These are phyloP conservation scores for Megalurothrips usitatus DNA, from an alignment of 2,888 invertebrate species.

Conservation along the genomic window DNA sequence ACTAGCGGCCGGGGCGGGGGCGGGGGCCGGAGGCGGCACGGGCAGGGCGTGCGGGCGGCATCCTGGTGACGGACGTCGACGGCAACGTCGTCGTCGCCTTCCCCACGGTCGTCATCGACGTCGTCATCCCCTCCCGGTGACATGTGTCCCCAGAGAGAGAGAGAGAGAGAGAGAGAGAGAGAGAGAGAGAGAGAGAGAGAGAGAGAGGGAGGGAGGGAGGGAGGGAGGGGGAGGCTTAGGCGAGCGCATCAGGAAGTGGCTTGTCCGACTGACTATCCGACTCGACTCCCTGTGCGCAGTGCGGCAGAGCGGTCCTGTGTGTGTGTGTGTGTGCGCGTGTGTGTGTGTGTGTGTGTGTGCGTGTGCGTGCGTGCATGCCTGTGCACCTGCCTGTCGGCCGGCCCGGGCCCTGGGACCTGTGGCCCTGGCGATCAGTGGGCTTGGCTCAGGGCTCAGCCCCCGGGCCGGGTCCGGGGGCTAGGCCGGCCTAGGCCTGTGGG, in stretches of 20 bases:
- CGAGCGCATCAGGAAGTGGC: background rate
- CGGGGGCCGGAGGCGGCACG: too few relatives aligned
- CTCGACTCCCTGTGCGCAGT: background rate
- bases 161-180: too few relatives aligned
- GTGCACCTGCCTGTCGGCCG: background rate
- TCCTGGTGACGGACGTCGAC: background rate
- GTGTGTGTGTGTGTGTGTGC: too few relatives aligned
- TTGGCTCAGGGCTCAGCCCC: too few relatives aligned
- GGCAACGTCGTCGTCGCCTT: background rate
- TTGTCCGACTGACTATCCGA: too few relatives aligned
- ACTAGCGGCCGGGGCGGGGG: too few relatives aligned
- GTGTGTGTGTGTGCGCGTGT: too few relatives aligned
- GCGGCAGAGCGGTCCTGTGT: too few relatives aligned
- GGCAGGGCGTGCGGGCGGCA: background rate
- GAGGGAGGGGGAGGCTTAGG: background rate
- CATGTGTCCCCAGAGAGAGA: conserved; percentile 17
- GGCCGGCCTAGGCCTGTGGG: background rate
- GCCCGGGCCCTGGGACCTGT: too few relatives aligned
- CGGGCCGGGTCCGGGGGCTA: background rate
- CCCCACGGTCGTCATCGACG: background rate
- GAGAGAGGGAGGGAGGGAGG: background rate
- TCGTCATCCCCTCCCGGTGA: background rate
- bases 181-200: too few relatives aligned
- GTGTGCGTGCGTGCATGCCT: background rate
- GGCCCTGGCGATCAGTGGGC: too few relatives aligned